Conservation (phyloP, 2,113 vertebrate genomes). For the Lucifuga dentata region DNA sequence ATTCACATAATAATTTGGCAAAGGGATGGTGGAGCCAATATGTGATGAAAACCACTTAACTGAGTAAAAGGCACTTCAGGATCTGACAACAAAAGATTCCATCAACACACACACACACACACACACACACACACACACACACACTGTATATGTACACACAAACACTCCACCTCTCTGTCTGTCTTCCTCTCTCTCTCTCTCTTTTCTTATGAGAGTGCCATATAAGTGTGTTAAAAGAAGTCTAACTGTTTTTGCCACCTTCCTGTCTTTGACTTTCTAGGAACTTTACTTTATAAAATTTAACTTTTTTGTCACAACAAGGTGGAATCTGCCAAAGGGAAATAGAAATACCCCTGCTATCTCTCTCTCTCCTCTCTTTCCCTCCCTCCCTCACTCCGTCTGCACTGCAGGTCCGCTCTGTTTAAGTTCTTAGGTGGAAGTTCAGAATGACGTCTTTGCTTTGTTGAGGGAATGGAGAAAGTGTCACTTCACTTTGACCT, state of each 20-base stretch:
- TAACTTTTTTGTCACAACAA: background rate
- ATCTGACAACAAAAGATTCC: background rate
- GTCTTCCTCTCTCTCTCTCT: too few species aligned
- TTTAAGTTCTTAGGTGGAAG: background rate
- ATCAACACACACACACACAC: conserved; percentile 2
- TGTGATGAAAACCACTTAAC: background rate
- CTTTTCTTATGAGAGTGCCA: conserved; percentile 5
- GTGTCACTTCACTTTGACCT: conserved; percentile 8
- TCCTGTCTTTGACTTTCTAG: conserved; percentile 10
- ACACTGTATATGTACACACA: background rate
- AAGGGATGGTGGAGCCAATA: background rate
- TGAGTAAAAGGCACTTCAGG: background rate
- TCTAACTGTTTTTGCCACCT: background rate
- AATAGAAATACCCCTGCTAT: conserved; percentile 24
- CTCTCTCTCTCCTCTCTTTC: background rate
- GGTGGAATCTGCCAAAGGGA: conserved; percentile 2
- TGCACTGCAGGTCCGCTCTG: conserved; percentile 22
- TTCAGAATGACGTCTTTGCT: conserved; percentile 19
- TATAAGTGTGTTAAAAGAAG: conserved; percentile 6
- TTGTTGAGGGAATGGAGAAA: background rate
- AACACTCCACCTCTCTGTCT: background rate
- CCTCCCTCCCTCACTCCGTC: conserved; percentile 9
- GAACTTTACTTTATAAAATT: conserved; percentile 24
- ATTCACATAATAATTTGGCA: background rate
- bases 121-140: conserved; percentile 1